Conservation (phyloP, 2,888 invertebrate genomes). For the Eueremaeus valkanovi region DNA sequence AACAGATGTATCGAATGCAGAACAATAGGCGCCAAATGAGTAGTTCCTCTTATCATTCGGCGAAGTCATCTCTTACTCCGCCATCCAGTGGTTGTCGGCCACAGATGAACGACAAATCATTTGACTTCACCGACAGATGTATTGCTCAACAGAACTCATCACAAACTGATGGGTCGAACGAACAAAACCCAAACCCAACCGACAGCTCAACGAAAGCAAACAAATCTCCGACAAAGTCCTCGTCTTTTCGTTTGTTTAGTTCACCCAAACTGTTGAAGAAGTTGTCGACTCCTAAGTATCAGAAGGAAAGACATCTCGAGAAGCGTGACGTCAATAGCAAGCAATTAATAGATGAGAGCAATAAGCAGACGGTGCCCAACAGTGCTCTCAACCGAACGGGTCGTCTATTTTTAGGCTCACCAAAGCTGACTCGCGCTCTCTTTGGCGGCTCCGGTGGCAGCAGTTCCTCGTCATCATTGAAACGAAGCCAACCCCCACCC, state of each 20-base stretch:
- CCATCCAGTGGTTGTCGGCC: background rate
- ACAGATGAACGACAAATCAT: background rate
- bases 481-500: slow-evolving; percentile 22
- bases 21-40: background rate
- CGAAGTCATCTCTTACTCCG: too few species aligned
- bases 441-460: slow-evolving; percentile 40
- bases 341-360: background rate
- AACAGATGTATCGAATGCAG: background rate
- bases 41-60: slow-evolving; percentile 5
- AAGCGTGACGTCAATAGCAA: background rate
- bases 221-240: slow-evolving; percentile 15
- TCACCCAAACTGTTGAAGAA: slow-evolving; percentile 47
- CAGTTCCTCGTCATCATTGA: too few species aligned
- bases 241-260: slow-evolving; percentile 45
- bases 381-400: too few species aligned
- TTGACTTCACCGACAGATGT: background rate
- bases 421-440: slow-evolving; percentile 43
- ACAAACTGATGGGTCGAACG: background rate
- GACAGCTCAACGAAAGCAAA: background rate
- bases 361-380: background rate
- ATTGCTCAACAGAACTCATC: background rate
- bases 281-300: slow-evolving; percentile 46
- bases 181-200: background rate
- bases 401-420: slow-evolving; percentile 44
- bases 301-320: slow-evolving; percentile 42